Conservation (phyloP, 2,113 vertebrate species). For the Etia nguti region DNA sequence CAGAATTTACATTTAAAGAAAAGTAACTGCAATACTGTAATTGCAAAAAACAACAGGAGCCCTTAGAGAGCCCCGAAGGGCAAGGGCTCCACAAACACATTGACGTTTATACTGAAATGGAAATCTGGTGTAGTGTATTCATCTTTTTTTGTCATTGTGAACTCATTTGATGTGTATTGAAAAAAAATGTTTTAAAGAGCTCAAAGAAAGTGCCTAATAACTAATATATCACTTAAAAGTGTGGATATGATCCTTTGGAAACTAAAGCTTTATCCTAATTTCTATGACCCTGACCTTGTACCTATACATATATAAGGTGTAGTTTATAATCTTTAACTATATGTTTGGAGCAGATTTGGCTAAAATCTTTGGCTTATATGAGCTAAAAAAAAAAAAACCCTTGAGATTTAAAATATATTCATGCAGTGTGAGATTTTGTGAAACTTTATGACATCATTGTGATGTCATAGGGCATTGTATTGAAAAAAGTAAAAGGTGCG, state of each 20-base stretch:
- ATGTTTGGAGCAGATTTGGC: not conserved
- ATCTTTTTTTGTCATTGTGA: not conserved
- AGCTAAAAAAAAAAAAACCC: not conserved
- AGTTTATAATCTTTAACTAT: not conserved
- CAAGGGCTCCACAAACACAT: accelerated
- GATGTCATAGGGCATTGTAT: too few species aligned
- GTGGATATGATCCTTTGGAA: not conserved
- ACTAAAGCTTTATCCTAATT: not conserved
- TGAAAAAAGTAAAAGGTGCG: too few species aligned
- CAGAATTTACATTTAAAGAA: not conserved
- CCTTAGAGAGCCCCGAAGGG: too few species aligned
- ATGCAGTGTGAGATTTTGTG: too few species aligned
- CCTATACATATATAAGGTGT: not conserved
- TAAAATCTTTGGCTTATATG: not conserved
- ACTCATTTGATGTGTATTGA: not conserved
- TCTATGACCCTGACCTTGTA: not conserved
- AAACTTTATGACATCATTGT: too few species aligned
- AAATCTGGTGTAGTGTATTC: not conserved
- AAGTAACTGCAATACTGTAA: not conserved
- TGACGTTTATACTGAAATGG: not conserved
- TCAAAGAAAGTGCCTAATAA: not conserved
- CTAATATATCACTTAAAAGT: not conserved
- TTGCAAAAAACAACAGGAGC: not conserved
- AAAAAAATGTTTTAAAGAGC: not conserved
- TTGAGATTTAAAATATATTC: too few species aligned